Percentiles rank a stretch among this genome's conserved stretches.
Conservation (phyloP, 2,113 vertebrate species). For the Pygoscelis antarcticus region DNA sequence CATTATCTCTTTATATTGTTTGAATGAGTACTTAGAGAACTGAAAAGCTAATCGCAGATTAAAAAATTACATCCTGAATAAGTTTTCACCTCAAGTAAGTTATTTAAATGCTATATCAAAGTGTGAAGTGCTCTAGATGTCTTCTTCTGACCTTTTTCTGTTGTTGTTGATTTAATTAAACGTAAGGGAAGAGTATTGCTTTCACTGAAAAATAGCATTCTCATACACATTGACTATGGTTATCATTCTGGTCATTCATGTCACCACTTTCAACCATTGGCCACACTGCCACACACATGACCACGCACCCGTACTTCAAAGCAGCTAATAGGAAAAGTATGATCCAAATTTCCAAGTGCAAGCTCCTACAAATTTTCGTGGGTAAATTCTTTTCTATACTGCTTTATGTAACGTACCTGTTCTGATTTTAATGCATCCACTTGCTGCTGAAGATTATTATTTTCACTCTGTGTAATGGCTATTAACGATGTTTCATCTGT, state of each 20-base stretch:
- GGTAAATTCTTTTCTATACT: background rate
- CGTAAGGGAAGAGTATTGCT: background rate
- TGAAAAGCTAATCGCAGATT: background rate
- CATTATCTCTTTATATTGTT: background rate
- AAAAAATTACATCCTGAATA: background rate
- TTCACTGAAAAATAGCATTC: background rate
- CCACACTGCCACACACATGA: background rate
- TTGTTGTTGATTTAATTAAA: background rate
- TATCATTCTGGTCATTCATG: background rate
- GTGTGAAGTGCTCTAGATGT: background rate
- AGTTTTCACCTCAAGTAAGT: background rate
- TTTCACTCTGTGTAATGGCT: slow-evolving; percentile 53
- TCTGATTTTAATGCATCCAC: slow-evolving; percentile 73
- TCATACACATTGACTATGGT: background rate
- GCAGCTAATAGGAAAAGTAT: background rate
- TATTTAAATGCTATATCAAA: background rate
- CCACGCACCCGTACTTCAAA: background rate
- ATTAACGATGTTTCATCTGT: slow-evolving; percentile 44
- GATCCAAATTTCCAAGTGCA: background rate
- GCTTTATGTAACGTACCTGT: slow-evolving; percentile 73
- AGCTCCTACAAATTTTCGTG: background rate
- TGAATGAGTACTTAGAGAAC: background rate
- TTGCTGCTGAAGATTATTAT: slow-evolving; percentile 76
- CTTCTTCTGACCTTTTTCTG: background rate
- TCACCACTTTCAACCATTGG: background rate